These are phyloP conservation scores for Nomada fabriciana DNA, from an alignment of 2,888 invertebrate species.

Conservation along the genomic window DNA sequence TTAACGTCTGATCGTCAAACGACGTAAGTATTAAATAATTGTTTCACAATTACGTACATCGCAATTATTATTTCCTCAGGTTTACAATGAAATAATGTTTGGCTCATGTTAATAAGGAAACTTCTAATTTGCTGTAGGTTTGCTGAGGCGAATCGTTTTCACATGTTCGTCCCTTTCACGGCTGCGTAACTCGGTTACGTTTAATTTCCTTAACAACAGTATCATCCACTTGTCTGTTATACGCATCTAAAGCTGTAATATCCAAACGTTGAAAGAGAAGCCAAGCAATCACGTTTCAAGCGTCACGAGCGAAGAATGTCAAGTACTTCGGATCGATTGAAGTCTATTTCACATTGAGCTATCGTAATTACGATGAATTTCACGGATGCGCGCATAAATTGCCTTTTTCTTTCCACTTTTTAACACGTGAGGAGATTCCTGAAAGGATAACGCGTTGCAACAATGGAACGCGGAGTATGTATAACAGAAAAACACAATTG, in stretches of 20 bases:
- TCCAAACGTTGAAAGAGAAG: slow-evolving; percentile 6
- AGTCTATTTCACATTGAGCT: background rate
- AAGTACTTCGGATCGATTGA: background rate
- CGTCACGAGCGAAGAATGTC: slow-evolving; percentile 9
- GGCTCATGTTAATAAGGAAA: no score
- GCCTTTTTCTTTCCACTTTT: background rate
- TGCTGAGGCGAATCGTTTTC: background rate
- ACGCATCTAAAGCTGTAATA: background rate
- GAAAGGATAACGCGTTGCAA: background rate
- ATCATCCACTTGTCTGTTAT: background rate
- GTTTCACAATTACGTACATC: no score
- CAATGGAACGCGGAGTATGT: background rate
- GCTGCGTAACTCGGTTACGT: background rate
- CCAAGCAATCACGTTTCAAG: slow-evolving; percentile 3
- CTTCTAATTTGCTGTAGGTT: background rate
- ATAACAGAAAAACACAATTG: no score
- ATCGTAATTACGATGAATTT: background rate
- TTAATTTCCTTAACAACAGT: slow-evolving; percentile 2
- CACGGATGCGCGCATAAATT: background rate
- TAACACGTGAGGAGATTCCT: background rate
- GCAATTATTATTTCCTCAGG: no score
- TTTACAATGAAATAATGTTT: no score
- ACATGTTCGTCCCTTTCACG: background rate
- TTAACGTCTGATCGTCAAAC: no score
- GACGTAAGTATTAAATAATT: no score